Evolutionary conservation across 2,888 invertebrate species (phyloP), one percentile per base, ranked within the genome.

Genomic region (Nemurella pictetii): DNA sequence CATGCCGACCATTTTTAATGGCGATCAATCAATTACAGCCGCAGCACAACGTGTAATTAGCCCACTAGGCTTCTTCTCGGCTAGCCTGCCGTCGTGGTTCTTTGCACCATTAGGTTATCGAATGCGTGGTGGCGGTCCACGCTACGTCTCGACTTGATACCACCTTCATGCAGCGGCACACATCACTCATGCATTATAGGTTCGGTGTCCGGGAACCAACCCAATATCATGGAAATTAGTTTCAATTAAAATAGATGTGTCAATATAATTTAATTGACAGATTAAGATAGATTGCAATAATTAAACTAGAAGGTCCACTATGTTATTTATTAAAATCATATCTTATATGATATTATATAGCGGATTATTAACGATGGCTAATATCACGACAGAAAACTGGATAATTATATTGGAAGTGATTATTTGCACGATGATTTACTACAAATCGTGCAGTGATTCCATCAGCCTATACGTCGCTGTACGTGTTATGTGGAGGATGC

Each of bases 1-100:
- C 82, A 82, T 28, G 82, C 82, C 82, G 82, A 28, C 82, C 82
- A 72, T 72, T 82, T 81, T 82, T 82, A 82, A 82, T 29, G 29
- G 55, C 72, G 55, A 55, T 82, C 82, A 82, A 82, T 82, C 82
- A 82, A 78, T 72, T 82, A 55, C 27, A 12, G 26, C 82, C 55
- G 26, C 72, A 26, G 72, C 72, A 78, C 29, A 35, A 5, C 32
- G 36, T 35, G 35, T 80, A 80, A 80, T 80, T 80, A 80, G 32
- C 80, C 80, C 32, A 75, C 27, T 75, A 15, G 26, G 75, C 75
- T 75, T 75, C 26, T 75, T 55, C 55, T 55, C n/a, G n/a, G n/a
- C n/a, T n/a, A n/a, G n/a, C n/a, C n/a, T n/a, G n/a, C n/a, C n/a
- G n/a, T n/a, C n/a, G n/a, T n/a, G n/a, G n/a, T n/a, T 55, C 9